Percentiles rank a stretch among this genome's conserved stretches.
These are phyloP conservation scores for Macrocentrus cingulum DNA, from an alignment of 1,140 invertebrate genomes.

Conservation along the genomic window DNA sequence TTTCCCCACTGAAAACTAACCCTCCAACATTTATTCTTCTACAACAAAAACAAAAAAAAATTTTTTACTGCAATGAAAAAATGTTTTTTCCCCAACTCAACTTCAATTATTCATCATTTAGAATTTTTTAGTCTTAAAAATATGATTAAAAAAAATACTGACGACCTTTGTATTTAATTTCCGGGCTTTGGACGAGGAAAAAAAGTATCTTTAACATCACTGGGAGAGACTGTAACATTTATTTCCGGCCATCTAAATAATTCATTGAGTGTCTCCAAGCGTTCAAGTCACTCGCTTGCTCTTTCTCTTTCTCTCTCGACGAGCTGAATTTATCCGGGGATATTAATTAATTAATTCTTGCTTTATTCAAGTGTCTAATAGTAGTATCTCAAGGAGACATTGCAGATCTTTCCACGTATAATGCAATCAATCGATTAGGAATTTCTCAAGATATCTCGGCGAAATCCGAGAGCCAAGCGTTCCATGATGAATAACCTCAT, in stretches of 20 bases:
- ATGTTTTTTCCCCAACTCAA: no score
- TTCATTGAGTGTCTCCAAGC: background rate
- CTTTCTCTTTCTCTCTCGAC: background rate
- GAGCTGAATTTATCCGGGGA: background rate
- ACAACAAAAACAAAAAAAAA: background rate
- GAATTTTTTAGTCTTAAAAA: no score
- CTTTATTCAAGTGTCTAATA: background rate
- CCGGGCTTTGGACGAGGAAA: no score
- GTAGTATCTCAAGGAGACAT: background rate
- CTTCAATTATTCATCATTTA: no score
- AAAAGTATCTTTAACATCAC: no score
- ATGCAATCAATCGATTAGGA: background rate
- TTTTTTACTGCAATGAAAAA: no score
- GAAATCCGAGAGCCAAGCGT: background rate
- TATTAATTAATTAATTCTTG: background rate
- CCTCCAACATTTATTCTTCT: background rate
- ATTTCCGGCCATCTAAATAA: background rate
- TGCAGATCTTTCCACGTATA: background rate
- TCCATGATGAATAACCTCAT: no score
- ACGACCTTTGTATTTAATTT: no score
- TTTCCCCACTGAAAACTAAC: background rate
- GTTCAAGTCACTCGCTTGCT: background rate
- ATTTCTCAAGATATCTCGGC: background rate
- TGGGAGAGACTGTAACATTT: no score
- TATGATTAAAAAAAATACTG: no score